phyloP scores from a whole-genome alignment of 2,113 vertebrate genomes.

The Arenaria interpres region DNA sequence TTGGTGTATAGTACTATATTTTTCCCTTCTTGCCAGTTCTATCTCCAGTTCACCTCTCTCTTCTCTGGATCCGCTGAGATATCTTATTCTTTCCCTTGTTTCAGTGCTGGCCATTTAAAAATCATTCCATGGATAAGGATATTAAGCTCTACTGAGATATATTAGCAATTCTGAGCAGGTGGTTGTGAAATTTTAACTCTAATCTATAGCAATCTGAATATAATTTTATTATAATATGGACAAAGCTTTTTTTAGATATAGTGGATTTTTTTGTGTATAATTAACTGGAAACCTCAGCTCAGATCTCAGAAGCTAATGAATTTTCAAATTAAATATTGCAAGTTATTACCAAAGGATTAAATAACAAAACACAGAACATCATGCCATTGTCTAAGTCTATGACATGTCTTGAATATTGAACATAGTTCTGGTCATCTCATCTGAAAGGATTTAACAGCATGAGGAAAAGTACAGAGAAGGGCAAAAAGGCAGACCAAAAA shows the following conservation, averaged over 20 bases:
- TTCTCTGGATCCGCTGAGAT: background rate
- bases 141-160: background rate
- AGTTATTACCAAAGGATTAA: slow-evolving; percentile 1
- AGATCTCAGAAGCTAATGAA: background rate
- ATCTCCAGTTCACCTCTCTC: background rate
- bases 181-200: background rate
- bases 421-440: background rate
- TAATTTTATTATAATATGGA: background rate
- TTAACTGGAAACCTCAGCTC: background rate
- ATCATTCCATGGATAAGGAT: background rate
- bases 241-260: background rate
- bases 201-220: background rate
- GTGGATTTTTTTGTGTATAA: background rate
- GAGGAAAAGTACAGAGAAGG: background rate
- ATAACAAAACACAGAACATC: background rate
- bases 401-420: background rate
- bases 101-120: background rate
- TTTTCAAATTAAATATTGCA: background rate
- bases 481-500: background rate
- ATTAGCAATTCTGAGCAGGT: background rate
- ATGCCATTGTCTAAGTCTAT: background rate
- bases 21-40: background rate
- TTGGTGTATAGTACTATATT: background rate
- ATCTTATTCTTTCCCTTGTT: background rate
- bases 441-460: background rate